phyloP scores from a whole-genome alignment of 2,888 invertebrate species.

The Scaptomyza flava region DNA sequence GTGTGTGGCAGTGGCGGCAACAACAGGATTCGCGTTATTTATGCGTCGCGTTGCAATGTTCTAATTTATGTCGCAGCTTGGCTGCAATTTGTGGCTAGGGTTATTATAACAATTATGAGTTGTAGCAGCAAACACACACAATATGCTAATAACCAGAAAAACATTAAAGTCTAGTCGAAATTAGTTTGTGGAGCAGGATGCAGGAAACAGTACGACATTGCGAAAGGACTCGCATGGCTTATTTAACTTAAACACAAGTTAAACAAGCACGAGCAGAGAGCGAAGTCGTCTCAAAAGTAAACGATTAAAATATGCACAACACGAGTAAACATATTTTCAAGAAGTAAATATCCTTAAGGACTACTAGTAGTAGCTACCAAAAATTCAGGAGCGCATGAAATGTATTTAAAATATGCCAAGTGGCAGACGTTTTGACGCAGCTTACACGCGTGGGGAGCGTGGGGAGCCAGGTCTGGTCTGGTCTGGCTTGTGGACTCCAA shows the following conservation, averaged over 20 bases:
- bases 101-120: slow-evolving; percentile 50
- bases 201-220: too few species aligned
- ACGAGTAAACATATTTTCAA: slow-evolving; percentile 83
- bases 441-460: slow-evolving; percentile 5
- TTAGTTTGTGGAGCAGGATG: slow-evolving; percentile 20
- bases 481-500: slow-evolving; percentile 5
- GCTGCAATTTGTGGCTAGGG: slow-evolving; percentile 56
- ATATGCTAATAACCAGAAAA: slow-evolving; percentile 43
- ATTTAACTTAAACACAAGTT: slow-evolving; percentile 74
- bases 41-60: slow-evolving; percentile 45
- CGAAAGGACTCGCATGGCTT: slow-evolving; percentile 57
- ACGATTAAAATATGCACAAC: slow-evolving; percentile 84
- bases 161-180: slow-evolving; percentile 46
- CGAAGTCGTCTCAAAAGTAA: slow-evolving; percentile 74
- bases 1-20: slow-evolving; percentile 4
- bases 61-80: slow-evolving; percentile 60
- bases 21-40: slow-evolving; percentile 48
- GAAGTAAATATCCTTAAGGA: slow-evolving; percentile 83
- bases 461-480: slow-evolving; percentile 13
- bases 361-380: slow-evolving; percentile 33
- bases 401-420: slow-evolving; percentile 82
- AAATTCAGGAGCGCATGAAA: slow-evolving; percentile 80
- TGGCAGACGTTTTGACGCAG: slow-evolving; percentile 66
- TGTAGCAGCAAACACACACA: slow-evolving; percentile 6
- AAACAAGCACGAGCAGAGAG: slow-evolving; percentile 60